Evolutionary conservation across 2,113 vertebrate species (phyloP), one percentile per base, ranked within the genome.

Genomic region (Marcusenius ussheri): DNA sequence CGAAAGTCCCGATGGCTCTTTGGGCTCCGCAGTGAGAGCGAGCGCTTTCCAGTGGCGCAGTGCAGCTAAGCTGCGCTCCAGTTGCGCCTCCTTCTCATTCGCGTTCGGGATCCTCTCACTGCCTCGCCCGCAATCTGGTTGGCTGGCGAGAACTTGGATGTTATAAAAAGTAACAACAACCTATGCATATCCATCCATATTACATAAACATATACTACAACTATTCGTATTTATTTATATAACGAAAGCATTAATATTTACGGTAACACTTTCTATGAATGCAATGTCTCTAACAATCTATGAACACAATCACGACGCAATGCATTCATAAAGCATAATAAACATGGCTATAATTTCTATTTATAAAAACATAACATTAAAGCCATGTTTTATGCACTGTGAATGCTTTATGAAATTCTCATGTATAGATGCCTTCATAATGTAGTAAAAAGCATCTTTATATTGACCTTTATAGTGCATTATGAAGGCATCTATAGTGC

Each of bases 11-110:
- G 53, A 51, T 1, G 56, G 39, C 27, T 86, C 90, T 31, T n/a
- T 8, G 58, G 11, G 39, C 27, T 56, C 24, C 10, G 85, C 56
- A 51, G 62, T 62, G n/a, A 90, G 74, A 46, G 35, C n/a, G 31
- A 42, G 17, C 46, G 66, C 39, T 49, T 35, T n/a, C 17, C 35
- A 53, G 87, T n/a, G 53, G 35, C n/a, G 10, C 58, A 83, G 58
- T 83, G 49, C 17, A 80, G 42, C 50, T n/a, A n/a, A 7, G 46
- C 58, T 50, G 31, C 56, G 42, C 58, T 47, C 27, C 11, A 45
- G 80, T 70, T 13, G 90, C 90, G 88, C 88, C 88, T 89, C 90
- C 90, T 88, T 83, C 42, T 39, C 15, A 39, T 45, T 89, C 53
- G 88, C 80, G 62, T 42, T 45, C 24, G 10, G 11, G 88, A 90